Percentiles rank a stretch among this genome's conserved stretches.
Evolutionary conservation across 1,140 invertebrate genomes (phyloP).

Genomic region (Pachyrhynchus sulphureomaculatus): DNA sequence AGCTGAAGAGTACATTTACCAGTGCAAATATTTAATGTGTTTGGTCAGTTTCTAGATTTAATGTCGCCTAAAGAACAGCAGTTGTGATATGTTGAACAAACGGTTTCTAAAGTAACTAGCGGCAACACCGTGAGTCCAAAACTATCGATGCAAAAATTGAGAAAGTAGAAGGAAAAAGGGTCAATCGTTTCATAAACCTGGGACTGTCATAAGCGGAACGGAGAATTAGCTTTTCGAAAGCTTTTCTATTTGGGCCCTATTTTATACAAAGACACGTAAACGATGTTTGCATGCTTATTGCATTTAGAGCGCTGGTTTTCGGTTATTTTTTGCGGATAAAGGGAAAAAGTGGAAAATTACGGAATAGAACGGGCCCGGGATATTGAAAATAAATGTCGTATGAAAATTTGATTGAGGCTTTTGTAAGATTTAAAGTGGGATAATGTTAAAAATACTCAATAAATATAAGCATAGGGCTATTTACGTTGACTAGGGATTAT

Average conservation of each 20-base stretch:
- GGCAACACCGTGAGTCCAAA: constrained; percentile 16
- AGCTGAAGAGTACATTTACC: too few species aligned
- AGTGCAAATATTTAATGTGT: too few species aligned
- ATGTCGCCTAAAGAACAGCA: too few species aligned
- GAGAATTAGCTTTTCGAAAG: constrained; percentile 38
- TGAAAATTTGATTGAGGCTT: constrained; percentile 21
- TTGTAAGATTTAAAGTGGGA: constrained; percentile 8
- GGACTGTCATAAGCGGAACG: constrained; percentile 36
- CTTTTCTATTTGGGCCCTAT: constrained; percentile 31
- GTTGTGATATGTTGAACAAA: too few species aligned
- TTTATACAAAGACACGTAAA: constrained; percentile 30
- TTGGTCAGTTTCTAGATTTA: too few species aligned
- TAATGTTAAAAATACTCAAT: constrained; percentile 7
- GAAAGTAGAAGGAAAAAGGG: constrained; percentile 31
- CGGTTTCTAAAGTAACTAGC: too few species aligned
- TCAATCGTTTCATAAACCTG: constrained; percentile 41
- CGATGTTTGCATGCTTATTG: constrained; percentile 25
- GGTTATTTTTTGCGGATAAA: constrained; percentile 11
- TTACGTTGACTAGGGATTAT: too few species aligned
- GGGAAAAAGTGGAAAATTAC: constrained; percentile 12
- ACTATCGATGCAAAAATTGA: constrained; percentile 13
- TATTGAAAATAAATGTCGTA: constrained; percentile 26
- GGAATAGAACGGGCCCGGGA: background rate
- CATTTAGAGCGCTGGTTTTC: constrained; percentile 20
- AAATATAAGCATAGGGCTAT: constrained; percentile 14